A percentile compares a stretch with the other conserved stretches of the same genome.
These are phyloP conservation scores for Drosophila nikananu DNA, from an alignment of 1,140 invertebrate genomes.

Conservation along the genomic window DNA sequence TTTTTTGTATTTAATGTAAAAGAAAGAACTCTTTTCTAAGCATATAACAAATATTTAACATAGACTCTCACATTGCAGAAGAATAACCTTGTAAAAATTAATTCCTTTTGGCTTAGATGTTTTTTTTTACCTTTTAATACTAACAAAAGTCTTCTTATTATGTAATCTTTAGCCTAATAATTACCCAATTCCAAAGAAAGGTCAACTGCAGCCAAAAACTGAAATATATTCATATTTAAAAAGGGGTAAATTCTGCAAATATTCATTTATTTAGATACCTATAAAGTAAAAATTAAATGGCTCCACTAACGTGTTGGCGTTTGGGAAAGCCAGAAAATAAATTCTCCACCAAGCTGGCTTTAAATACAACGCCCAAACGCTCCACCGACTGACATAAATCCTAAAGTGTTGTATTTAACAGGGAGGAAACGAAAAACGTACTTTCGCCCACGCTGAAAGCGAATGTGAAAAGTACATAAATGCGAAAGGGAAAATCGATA, in stretches of 20 bases:
- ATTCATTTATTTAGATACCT: neutral
- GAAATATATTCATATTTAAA: too few species aligned
- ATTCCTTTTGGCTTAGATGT: too few species aligned
- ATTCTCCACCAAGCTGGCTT: neutral
- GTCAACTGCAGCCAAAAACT: neutral
- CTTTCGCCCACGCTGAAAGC: slow-evolving; percentile 43
- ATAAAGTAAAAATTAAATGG: neutral
- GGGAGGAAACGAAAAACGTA: slow-evolving; percentile 13
- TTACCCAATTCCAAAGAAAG: neutral
- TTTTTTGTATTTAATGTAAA: too few species aligned
- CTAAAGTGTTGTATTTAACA: slow-evolving; percentile 25
- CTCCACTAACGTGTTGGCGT: neutral
- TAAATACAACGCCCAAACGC: slow-evolving; percentile 14
- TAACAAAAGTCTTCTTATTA: too few species aligned
- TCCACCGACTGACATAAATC: slow-evolving; percentile 13
- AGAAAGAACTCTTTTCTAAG: too few species aligned
- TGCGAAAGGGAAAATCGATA: slow-evolving; percentile 71
- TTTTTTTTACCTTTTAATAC: too few species aligned
- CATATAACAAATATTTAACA: too few species aligned
- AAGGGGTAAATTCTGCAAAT: neutral
- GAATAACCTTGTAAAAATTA: too few species aligned
- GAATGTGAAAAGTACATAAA: slow-evolving; percentile 30
- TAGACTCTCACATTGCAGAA: too few species aligned
- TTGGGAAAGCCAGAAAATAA: neutral
- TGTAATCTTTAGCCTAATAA: too few species aligned